Evolutionary conservation across 1,140 invertebrate species (phyloP), one percentile per base, ranked within the genome.

Genomic region (Hirudo medicinalis): DNA sequence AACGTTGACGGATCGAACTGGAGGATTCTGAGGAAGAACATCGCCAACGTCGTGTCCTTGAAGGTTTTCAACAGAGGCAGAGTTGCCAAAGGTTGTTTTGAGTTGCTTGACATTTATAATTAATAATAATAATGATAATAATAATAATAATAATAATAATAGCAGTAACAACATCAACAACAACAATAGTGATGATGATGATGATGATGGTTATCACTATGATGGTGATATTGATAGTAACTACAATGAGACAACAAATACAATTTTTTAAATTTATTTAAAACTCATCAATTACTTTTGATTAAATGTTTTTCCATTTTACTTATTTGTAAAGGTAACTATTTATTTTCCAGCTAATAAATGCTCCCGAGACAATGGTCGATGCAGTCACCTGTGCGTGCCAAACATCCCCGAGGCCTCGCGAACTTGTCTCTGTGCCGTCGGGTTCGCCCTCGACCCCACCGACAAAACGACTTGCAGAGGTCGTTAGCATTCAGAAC

Each of bases 371-470:
- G 84, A 87, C 70, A 86, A 85, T 75, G 85, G 91, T 3, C 89
- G 83, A 43, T 92, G 90, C 79, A 84, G 87, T 72, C 90, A 93
- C 80, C 80, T 93, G 3, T 94, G 91, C 80, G 79, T 94, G 69
- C 88, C 90, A 17, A 82, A 84, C 43, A 11, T 49, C 25, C 86
- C 85, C 0, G 71, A 76, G 15, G 81, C 77, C 0, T 80, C 81
- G 17, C 83, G 85, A 74, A 83, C 84, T 0, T 93, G 91, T 79
- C 85, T 83, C 70, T 94, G 91, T 81, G 88, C 90, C 2, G 84
- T 87, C 40, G 91, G 91, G 0, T 91, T 88, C 80, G 75, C 78
- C 25, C 75, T 82, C 20, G 84, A 87, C 78, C 82, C 84, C 1
- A 79, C 80, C 17, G 81, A 88, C 76, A 72, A 74, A 17, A 83